phyloP scores from a whole-genome alignment of 2,113 vertebrate genomes.

The Aegotheles bennettii region DNA sequence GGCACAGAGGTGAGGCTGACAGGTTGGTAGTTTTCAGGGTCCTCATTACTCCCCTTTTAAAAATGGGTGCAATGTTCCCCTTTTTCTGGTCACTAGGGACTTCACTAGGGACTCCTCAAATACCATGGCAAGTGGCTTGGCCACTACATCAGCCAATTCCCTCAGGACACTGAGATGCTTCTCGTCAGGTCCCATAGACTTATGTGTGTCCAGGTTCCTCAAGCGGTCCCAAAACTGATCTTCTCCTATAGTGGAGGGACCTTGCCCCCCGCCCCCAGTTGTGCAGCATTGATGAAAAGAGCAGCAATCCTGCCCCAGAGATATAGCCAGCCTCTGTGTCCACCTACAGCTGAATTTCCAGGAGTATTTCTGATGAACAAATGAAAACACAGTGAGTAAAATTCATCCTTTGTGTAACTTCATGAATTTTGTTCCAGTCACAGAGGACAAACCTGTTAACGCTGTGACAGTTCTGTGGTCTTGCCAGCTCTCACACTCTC shows the following conservation, averaged over 20 bases:
- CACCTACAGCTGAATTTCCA: neutral
- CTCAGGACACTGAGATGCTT: neutral
- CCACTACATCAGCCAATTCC: neutral
- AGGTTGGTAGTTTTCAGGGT: no score
- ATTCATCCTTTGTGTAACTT: rapidly evolving
- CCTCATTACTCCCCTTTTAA: no score
- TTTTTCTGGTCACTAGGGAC: no score
- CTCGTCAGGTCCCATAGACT: neutral
- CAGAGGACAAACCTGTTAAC: neutral
- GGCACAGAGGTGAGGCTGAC: no score
- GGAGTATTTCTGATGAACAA: neutral
- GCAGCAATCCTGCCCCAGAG: neutral
- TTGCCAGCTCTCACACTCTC: neutral
- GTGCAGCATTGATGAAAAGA: neutral
- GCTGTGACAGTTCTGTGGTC: neutral
- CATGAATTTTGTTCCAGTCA: neutral
- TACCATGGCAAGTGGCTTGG: no score
- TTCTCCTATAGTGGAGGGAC: neutral
- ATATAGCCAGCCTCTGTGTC: neutral
- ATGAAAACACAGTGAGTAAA: neutral
- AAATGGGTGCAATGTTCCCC: no score
- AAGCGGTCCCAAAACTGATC: no score
- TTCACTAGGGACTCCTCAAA: no score
- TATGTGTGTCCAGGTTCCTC: rapidly evolving
- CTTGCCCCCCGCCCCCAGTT: neutral